phyloP scores from a whole-genome alignment of 2,113 vertebrate species.

The Lontra canadensis region DNA sequence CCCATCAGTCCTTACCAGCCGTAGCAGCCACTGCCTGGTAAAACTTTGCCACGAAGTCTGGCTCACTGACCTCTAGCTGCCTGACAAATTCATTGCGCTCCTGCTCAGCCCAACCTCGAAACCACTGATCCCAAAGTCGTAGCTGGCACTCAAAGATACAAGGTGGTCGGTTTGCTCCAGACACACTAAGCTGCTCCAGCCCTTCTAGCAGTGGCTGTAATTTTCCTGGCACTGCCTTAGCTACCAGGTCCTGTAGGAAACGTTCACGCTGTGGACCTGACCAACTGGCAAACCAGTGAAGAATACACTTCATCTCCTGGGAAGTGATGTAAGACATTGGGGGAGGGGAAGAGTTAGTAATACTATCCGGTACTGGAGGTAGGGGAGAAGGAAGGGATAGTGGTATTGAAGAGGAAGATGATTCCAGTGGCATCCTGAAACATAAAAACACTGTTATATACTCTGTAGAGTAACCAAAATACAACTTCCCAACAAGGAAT shows the following conservation, averaged over 20 bases:
- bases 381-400: conserved; percentile 42
- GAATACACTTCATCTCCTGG: conserved; percentile 91
- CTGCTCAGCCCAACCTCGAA: conserved; percentile 91
- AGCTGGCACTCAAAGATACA: conserved; percentile 94
- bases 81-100: conserved; percentile 91
- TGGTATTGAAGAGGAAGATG: conserved; percentile 47
- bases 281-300: conserved; percentile 93
- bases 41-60: conserved; percentile 89
- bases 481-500: neutral
- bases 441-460: conserved; percentile 47
- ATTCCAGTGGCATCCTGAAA: conserved; percentile 78
- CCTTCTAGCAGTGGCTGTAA: conserved; percentile 89
- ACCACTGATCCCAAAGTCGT: conserved; percentile 94
- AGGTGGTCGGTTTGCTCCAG: conserved; percentile 80
- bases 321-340: conserved; percentile 89
- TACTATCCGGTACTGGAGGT: conserved; percentile 48
- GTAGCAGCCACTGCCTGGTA: conserved; percentile 89
- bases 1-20: conserved; percentile 83
- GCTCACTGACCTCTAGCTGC: conserved; percentile 87
- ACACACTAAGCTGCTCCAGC: conserved; percentile 86
- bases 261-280: conserved; percentile 84
- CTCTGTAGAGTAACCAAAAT: neutral
- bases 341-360: conserved; percentile 40
- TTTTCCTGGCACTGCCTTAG: conserved; percentile 93
- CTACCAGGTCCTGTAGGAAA: conserved; percentile 90